phyloP scores from a whole-genome alignment of 2,113 vertebrate genomes.

The Malurus alboscapulatus region DNA sequence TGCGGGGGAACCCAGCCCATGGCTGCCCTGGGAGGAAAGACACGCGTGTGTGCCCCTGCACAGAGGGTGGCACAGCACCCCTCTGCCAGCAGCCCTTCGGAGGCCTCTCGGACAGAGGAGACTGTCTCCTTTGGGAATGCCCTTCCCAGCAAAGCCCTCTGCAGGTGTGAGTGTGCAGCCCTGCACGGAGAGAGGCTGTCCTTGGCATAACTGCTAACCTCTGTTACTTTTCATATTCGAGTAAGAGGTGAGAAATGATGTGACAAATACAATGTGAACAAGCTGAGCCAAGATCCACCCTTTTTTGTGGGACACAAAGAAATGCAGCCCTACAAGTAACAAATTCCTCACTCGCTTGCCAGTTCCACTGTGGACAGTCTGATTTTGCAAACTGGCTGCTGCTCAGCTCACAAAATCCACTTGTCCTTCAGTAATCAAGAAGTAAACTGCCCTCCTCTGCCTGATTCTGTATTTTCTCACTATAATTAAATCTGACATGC shows the following conservation, averaged over 20 bases:
- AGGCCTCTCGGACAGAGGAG: neutral
- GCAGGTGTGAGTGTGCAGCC: fast-evolving
- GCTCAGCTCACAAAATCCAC: neutral
- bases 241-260: neutral
- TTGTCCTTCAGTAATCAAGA: neutral
- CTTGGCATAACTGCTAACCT: neutral
- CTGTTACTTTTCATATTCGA: neutral
- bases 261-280: fast-evolving
- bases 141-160: neutral
- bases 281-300: neutral
- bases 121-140: neutral
- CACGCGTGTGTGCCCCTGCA: neutral
- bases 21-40: neutral
- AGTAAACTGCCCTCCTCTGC: neutral
- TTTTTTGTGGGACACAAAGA: neutral
- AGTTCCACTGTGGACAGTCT: neutral
- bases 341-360: neutral
- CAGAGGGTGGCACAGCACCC: neutral
- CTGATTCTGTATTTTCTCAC: neutral
- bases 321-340: neutral
- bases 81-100: neutral
- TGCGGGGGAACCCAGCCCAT: fast-evolving
- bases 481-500: neutral
- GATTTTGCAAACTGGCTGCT: neutral
- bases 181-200: neutral